Evolutionary conservation across 2,888 invertebrate species (phyloP).

Genomic region (Torymus tubicola): DNA sequence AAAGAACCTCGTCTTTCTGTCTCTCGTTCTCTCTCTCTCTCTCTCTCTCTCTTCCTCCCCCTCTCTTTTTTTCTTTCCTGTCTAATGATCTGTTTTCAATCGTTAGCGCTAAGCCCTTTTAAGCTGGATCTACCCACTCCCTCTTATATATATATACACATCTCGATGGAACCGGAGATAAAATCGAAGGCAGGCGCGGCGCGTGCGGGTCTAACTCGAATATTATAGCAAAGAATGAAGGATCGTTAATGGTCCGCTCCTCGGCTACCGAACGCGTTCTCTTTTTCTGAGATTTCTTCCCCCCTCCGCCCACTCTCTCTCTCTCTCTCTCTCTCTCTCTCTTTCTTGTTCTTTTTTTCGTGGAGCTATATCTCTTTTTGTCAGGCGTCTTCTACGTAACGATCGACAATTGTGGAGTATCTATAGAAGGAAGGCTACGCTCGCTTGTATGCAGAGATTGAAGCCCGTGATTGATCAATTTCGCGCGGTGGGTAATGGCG

Average conservation of each 20-base stretch:
- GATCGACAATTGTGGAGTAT: too few relatives aligned
- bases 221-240: slow-evolving; percentile 37
- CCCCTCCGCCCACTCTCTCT: background rate
- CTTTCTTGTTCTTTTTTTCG: background rate
- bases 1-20: slow-evolving; percentile 37
- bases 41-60: background rate
- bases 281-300: background rate
- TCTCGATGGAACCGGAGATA: slow-evolving; percentile 33
- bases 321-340: slow-evolving; percentile 5
- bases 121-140: slow-evolving; percentile 11
- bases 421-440: too few relatives aligned
- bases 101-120: slow-evolving; percentile 29
- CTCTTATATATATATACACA: too few relatives aligned
- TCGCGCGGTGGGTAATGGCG: slow-evolving; percentile 37
- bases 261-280: slow-evolving; percentile 8
- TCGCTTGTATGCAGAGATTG: slow-evolving; percentile 7
- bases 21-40: too few relatives aligned
- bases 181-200: slow-evolving; percentile 3
- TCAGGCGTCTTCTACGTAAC: background rate
- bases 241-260: slow-evolving; percentile 41
- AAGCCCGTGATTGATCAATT: slow-evolving; percentile 47
- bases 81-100: slow-evolving; percentile 58
- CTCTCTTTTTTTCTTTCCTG: slow-evolving; percentile 13
- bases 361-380: background rate
- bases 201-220: slow-evolving; percentile 14